Percentiles rank a stretch among this genome's conserved stretches.
Evolutionary conservation across 2,888 invertebrate genomes (phyloP).

Genomic region (Lithosia quadra): DNA sequence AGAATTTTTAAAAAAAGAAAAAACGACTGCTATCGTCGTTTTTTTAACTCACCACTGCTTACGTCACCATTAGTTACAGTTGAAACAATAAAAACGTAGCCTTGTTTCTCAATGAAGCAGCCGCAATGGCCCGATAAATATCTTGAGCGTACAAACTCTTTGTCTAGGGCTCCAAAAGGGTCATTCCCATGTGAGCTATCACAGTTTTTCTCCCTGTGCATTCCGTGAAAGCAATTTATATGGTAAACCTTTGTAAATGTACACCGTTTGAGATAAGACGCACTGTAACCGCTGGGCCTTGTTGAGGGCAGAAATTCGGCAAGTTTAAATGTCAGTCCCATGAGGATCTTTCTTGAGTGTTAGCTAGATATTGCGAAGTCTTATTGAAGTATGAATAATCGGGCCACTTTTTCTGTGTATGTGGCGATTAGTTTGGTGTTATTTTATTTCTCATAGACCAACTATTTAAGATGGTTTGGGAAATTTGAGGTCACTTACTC

Average conservation of each 20-base stretch:
- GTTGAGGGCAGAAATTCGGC: slow-evolving; percentile 45
- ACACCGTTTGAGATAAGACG: slow-evolving; percentile 65
- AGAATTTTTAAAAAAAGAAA: no score
- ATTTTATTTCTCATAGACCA: no score
- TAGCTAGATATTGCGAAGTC: slow-evolving; percentile 39
- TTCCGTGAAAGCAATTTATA: slow-evolving; percentile 74
- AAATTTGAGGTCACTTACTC: no score
- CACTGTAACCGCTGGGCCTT: slow-evolving; percentile 42
- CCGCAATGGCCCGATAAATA: slow-evolving; percentile 47
- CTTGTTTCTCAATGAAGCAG: slow-evolving; percentile 42
- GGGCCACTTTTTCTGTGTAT: slow-evolving; percentile 29
- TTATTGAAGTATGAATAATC: slow-evolving; percentile 50
- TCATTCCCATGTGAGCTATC: slow-evolving; percentile 70
- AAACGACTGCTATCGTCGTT: neutral
- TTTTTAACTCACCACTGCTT: neutral
- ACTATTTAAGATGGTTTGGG: no score
- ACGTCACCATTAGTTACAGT: slow-evolving; percentile 17
- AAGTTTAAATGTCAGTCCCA: slow-evolving; percentile 52
- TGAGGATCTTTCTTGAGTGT: slow-evolving; percentile 30
- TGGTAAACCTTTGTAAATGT: slow-evolving; percentile 73
- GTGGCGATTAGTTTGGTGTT: slow-evolving; percentile 17
- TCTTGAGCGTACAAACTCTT: slow-evolving; percentile 40
- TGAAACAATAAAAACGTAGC: slow-evolving; percentile 20
- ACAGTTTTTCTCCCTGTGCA: slow-evolving; percentile 66
- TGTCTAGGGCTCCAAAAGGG: slow-evolving; percentile 52